Conservation (phyloP, 2,888 invertebrate genomes). For the Nemotelus pantherinus region DNA sequence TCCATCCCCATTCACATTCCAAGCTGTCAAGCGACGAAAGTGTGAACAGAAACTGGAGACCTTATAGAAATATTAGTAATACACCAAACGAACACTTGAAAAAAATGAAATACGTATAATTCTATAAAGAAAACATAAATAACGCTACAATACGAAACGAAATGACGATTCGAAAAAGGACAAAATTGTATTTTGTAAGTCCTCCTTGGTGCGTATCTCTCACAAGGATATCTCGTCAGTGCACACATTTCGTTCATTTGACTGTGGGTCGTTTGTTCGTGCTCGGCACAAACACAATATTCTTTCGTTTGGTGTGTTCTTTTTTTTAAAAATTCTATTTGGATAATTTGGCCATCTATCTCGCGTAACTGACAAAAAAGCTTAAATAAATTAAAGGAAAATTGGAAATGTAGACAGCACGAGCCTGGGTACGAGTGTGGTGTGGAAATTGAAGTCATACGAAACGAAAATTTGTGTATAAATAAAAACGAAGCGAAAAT, state of each 20-base stretch:
- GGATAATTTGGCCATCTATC: constrained; percentile 52
- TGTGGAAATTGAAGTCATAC: too few relatives aligned
- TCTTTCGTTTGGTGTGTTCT: neutral
- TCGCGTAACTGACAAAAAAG: constrained; percentile 49
- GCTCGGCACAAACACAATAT: constrained; percentile 31
- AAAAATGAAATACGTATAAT: neutral
- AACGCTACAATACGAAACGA: constrained; percentile 17
- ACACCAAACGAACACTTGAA: neutral
- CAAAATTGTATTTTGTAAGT: neutral
- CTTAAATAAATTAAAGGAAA: constrained; percentile 47
- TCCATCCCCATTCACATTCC: too few relatives aligned
- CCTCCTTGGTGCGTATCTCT: too few relatives aligned
- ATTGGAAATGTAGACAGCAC: constrained; percentile 37
- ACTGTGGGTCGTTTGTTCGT: too few relatives aligned
- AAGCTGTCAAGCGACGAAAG: too few relatives aligned
- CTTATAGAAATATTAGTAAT: constrained; percentile 21
- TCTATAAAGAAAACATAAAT: constrained; percentile 34
- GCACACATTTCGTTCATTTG: too few relatives aligned
- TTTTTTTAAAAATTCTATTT: constrained; percentile 51
- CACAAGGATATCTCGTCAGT: too few relatives aligned
- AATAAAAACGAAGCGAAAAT: too few relatives aligned
- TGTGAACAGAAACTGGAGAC: constrained; percentile 25
- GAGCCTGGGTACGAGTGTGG: too few relatives aligned
- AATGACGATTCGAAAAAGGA: constrained; percentile 24
- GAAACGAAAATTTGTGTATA: too few relatives aligned